These are phyloP conservation scores for Ancistrus triradiatus DNA, from an alignment of 2,113 vertebrate species.

Conservation along the genomic window DNA sequence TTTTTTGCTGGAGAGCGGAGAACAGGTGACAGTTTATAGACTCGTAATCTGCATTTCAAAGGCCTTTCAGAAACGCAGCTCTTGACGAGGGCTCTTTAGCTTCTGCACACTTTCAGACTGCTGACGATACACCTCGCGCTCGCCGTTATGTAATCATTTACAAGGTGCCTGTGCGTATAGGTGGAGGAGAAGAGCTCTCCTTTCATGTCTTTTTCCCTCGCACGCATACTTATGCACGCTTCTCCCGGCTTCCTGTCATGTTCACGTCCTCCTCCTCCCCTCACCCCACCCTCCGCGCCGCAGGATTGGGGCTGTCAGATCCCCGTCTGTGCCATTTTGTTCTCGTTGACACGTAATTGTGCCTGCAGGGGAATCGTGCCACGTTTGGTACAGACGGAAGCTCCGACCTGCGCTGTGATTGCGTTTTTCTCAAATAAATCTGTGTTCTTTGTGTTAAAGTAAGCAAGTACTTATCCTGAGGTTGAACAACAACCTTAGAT, in stretches of 20 bases:
- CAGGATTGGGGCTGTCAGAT: slow-evolving; percentile 27
- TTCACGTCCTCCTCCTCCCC: slow-evolving; percentile 2
- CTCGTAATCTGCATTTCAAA: slow-evolving; percentile 68
- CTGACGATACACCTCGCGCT: slow-evolving; percentile 24
- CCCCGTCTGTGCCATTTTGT: slow-evolving; percentile 18
- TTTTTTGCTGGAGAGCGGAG: slow-evolving; percentile 52
- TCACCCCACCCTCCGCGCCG: slow-evolving; percentile 1
- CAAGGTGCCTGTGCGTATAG: slow-evolving; percentile 25
- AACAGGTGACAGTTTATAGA: slow-evolving; percentile 66
- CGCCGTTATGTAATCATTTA: slow-evolving; percentile 39
- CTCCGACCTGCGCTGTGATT: neutral
- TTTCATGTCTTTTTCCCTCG: slow-evolving; percentile 15
- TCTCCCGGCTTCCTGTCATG: slow-evolving; percentile 27
- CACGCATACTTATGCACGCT: neutral
- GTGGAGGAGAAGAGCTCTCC: slow-evolving; percentile 23
- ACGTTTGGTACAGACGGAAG: neutral
- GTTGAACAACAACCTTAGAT: no score
- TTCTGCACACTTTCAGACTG: slow-evolving; percentile 34
- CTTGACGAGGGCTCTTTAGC: slow-evolving; percentile 39
- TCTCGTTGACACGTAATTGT: slow-evolving; percentile 17
- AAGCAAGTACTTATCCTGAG: no score
- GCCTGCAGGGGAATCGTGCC: slow-evolving; percentile 15
- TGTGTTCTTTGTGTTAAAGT: no score
- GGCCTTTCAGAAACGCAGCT: slow-evolving; percentile 36
- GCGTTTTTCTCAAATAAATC: no score